phyloP scores from a whole-genome alignment of 1,140 invertebrate species.

The Trachymyrmex septentrionalis region DNA sequence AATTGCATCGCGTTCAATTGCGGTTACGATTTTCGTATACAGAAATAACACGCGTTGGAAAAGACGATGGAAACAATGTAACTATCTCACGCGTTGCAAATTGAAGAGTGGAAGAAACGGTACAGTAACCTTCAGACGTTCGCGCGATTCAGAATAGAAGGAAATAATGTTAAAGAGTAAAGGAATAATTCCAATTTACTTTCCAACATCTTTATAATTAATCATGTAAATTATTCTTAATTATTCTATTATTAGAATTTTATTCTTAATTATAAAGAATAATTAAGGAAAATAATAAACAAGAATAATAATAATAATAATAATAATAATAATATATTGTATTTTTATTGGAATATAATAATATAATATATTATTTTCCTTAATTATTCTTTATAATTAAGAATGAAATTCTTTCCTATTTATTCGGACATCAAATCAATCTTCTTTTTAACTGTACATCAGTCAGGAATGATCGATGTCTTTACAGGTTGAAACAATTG shows the following conservation, averaged over 20 bases:
- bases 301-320: no score
- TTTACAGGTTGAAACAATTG: slow-evolving; percentile 7
- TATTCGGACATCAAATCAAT: slow-evolving; percentile 7
- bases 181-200: not conserved
- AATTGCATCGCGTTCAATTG: slow-evolving; percentile 5
- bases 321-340: no score
- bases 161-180: not conserved
- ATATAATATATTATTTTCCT: no score
- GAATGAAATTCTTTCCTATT: not conserved
- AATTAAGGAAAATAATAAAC: no score
- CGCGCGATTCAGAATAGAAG: not conserved
- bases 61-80: not conserved
- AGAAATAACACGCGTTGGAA: slow-evolving; percentile 12
- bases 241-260: no score
- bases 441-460: slow-evolving; percentile 15
- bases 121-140: not conserved
- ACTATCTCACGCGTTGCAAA: slow-evolving; percentile 11
- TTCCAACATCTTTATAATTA: not conserved
- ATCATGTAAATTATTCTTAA: no score
- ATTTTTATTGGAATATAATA: no score
- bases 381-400: not conserved
- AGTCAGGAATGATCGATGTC: slow-evolving; percentile 47
- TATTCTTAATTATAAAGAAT: no score
- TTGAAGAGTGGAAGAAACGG: not conserved
- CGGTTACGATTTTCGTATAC: slow-evolving; percentile 7